Evolutionary conservation across 2,888 invertebrate species (phyloP).

Genomic region (Himalopsyche anomala): DNA sequence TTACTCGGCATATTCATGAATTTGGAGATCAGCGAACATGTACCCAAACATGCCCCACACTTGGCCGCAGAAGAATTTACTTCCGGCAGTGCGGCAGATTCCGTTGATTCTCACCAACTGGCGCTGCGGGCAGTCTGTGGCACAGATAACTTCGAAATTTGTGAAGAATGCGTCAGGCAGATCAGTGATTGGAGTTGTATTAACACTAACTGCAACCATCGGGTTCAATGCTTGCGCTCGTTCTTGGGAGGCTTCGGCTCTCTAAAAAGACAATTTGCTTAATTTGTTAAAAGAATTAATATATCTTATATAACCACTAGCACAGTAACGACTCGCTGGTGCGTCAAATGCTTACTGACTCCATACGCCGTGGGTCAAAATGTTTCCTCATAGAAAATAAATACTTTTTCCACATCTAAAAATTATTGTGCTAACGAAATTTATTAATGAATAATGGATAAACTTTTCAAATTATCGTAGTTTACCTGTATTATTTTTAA

Average conservation of each 20-base stretch:
- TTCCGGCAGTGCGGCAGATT: slow-evolving; percentile 83
- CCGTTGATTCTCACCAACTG: slow-evolving; percentile 86
- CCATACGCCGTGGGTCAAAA: too few species aligned
- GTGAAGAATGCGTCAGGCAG: slow-evolving; percentile 85
- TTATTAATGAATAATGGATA: too few species aligned
- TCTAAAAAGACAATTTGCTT: slow-evolving; percentile 73
- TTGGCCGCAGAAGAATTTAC: slow-evolving; percentile 93
- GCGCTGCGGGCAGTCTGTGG: slow-evolving; percentile 84
- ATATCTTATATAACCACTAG: background rate
- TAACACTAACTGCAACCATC: slow-evolving; percentile 89
- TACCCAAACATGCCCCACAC: slow-evolving; percentile 96
- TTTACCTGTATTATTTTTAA: too few species aligned
- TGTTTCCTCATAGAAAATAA: too few species aligned
- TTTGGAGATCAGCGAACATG: slow-evolving; percentile 91
- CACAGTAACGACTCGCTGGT: too few species aligned
- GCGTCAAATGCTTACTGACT: too few species aligned
- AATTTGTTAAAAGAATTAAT: slow-evolving; percentile 26
- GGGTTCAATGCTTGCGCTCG: slow-evolving; percentile 93
- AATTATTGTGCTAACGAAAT: too few species aligned
- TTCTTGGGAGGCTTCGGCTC: slow-evolving; percentile 88
- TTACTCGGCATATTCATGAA: slow-evolving; percentile 88
- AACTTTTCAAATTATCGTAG: too few species aligned
- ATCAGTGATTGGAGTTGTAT: slow-evolving; percentile 79
- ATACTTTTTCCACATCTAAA: too few species aligned
- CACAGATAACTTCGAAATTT: slow-evolving; percentile 89